Evolutionary conservation across 2,113 vertebrate species (phyloP).

Genomic region (Solea senegalensis): DNA sequence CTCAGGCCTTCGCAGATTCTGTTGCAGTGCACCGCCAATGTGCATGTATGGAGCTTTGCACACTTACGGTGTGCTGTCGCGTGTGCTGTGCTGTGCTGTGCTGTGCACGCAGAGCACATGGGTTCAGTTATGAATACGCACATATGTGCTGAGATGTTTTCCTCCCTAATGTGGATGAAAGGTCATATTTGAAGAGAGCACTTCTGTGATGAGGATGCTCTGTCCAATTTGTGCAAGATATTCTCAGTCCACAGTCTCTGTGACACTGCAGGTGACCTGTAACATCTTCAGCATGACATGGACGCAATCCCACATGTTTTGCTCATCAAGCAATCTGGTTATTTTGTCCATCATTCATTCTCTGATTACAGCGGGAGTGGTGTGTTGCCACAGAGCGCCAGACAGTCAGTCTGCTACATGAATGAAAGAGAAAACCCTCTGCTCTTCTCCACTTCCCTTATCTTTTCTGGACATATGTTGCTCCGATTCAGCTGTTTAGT

Average conservation of each 20-base stretch:
- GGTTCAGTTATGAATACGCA: slow-evolving; percentile 28
- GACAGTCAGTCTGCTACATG: slow-evolving; percentile 35
- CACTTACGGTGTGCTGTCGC: slow-evolving; percentile 6
- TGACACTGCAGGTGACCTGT: slow-evolving; percentile 12
- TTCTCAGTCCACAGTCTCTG: background rate
- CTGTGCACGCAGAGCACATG: slow-evolving; percentile 29
- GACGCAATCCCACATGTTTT: slow-evolving; percentile 45
- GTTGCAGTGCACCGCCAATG: slow-evolving; percentile 50
- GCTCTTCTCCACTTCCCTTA: slow-evolving; percentile 59
- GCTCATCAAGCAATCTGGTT: slow-evolving; percentile 62
- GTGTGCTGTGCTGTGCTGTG: slow-evolving; percentile 8
- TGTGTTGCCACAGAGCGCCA: slow-evolving; percentile 2
- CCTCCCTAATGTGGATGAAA: slow-evolving; percentile 27
- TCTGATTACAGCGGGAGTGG: slow-evolving; percentile 48
- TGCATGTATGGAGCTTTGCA: slow-evolving; percentile 22
- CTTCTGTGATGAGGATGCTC: too few species aligned
- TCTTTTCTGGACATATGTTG: slow-evolving; percentile 38
- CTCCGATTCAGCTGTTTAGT: slow-evolving; percentile 44
- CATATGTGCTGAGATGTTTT: slow-evolving; percentile 28
- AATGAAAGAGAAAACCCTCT: slow-evolving; percentile 34
- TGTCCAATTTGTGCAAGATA: too few species aligned
- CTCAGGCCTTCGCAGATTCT: slow-evolving; percentile 63
- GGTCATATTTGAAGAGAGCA: slow-evolving; percentile 19
- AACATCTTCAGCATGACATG: slow-evolving; percentile 28
- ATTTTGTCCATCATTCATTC: slow-evolving; percentile 50